Evolutionary conservation across 2,113 vertebrate species (phyloP).

Genomic region (Grammomys dolichurus): DNA sequence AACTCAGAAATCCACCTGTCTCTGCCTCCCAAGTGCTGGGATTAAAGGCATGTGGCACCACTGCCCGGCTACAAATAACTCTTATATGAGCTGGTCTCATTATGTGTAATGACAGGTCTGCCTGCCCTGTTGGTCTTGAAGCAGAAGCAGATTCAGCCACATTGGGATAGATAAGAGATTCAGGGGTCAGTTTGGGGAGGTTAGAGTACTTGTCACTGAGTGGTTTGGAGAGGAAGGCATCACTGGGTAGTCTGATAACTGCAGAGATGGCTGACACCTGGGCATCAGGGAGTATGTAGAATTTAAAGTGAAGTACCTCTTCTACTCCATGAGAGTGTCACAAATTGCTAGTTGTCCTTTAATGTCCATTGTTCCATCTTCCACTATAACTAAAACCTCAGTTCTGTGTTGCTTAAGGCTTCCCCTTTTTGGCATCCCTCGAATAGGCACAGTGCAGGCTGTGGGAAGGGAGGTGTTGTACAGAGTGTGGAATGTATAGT

Average conservation of each 20-base stretch:
- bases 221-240: neutral
- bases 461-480: neutral
- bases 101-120: too few relatives aligned
- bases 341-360: rapidly evolving
- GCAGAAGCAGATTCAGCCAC: too few relatives aligned
- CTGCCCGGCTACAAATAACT: too few relatives aligned
- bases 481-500: too few relatives aligned
- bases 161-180: neutral
- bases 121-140: rapidly evolving
- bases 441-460: neutral
- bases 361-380: neutral
- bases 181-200: neutral
- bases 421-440: neutral
- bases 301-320: neutral
- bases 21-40: too few relatives aligned
- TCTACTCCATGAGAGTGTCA: neutral
- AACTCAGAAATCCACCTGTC: too few relatives aligned
- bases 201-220: neutral
- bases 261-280: too few relatives aligned
- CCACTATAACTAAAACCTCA: rapidly evolving
- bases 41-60: too few relatives aligned
- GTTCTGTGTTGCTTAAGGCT: neutral
- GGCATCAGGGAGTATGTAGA: neutral
- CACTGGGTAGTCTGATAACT: neutral
- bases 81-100: too few relatives aligned